Conservation (phyloP, 2,113 vertebrate species). For the Tylochromis polylepis region DNA sequence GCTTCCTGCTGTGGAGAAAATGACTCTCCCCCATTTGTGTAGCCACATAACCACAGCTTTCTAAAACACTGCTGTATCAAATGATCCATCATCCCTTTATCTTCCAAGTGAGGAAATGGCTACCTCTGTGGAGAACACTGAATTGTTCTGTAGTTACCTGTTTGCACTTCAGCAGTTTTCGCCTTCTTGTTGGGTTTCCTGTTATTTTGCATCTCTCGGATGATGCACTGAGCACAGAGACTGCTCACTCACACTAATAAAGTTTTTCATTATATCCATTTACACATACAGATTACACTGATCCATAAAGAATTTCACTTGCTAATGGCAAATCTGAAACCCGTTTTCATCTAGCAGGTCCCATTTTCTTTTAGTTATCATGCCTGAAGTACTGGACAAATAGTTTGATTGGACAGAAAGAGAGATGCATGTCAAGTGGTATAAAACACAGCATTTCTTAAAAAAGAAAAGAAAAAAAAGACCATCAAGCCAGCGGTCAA, state of each 20-base stretch:
- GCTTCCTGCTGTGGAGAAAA: constrained; percentile 30
- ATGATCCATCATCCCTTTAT: constrained; percentile 44
- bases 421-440: not conserved
- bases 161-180: not conserved
- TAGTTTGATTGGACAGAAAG: not conserved
- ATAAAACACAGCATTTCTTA: no score
- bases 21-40: constrained; percentile 33
- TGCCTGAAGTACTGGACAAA: not conserved
- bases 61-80: constrained; percentile 23
- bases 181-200: not conserved
- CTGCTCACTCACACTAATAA: not conserved
- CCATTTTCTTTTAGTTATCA: not conserved
- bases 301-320: accelerated
- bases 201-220: not conserved
- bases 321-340: not conserved
- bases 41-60: constrained; percentile 28
- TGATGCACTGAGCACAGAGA: not conserved
- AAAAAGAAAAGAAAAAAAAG: no score
- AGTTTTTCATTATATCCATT: not conserved
- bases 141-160: constrained; percentile 4
- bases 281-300: not conserved
- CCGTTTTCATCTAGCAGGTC: not conserved
- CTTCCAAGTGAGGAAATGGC: constrained; percentile 20
- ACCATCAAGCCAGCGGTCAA: no score
- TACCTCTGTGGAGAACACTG: not conserved